Conservation (phyloP, 2,888 invertebrate species). For the Oscheius sp. region DNA sequence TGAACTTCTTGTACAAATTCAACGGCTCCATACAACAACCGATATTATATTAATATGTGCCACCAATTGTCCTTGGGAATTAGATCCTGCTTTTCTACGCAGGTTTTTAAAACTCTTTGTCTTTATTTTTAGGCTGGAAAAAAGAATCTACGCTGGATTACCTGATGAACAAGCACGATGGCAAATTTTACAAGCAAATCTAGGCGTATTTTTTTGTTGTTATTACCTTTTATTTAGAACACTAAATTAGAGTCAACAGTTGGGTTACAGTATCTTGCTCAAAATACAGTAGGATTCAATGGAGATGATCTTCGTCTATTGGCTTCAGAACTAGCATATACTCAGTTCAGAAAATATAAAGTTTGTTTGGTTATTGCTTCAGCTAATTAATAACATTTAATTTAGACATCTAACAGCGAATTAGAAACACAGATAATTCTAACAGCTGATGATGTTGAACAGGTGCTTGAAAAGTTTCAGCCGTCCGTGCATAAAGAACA, state of each 20-base stretch:
- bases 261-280: conserved; percentile 71
- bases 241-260: conserved; percentile 19
- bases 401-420: not conserved
- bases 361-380: conserved; percentile 13
- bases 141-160: conserved; percentile 75
- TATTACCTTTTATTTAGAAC: conserved; percentile 11
- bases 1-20: conserved; percentile 76
- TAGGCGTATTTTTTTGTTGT: conserved; percentile 23
- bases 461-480: conserved; percentile 15
- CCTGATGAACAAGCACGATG: conserved; percentile 70
- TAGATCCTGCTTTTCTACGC: conserved; percentile 73
- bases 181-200: conserved; percentile 19
- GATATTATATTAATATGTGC: conserved; percentile 74
- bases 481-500: conserved; percentile 21
- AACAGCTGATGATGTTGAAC: not conserved
- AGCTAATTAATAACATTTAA: not conserved
- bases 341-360: conserved; percentile 37
- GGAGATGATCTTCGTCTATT: conserved; percentile 74
- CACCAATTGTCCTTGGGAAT: conserved; percentile 78
- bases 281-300: conserved; percentile 75
- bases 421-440: not conserved
- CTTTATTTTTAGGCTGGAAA: conserved; percentile 73
- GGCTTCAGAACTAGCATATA: conserved; percentile 32
- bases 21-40: conserved; percentile 69
- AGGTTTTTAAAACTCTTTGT: conserved; percentile 28